Conservation (phyloP, 2,888 invertebrate genomes). For the Xylocampa areola region DNA sequence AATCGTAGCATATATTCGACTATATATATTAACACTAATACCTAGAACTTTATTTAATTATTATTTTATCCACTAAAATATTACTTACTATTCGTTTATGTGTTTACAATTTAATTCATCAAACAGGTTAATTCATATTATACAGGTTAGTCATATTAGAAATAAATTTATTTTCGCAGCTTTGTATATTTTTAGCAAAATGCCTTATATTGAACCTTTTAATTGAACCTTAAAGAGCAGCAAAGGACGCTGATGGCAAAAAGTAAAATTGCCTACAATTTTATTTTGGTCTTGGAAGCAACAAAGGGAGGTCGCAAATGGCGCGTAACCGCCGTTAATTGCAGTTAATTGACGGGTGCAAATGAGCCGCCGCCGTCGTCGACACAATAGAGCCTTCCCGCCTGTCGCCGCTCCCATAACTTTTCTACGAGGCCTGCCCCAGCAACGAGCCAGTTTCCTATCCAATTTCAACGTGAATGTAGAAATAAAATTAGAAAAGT, state of each 20-base stretch:
- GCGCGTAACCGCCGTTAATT: constrained; percentile 63
- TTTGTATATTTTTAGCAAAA: neutral
- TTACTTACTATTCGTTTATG: no score
- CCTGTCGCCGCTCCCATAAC: constrained; percentile 44
- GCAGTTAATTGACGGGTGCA: constrained; percentile 66
- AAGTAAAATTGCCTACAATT: constrained; percentile 37
- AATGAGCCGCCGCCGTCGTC: constrained; percentile 60
- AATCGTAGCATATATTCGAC: constrained; percentile 6
- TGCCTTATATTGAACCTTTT: constrained; percentile 4
- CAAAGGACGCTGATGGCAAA: constrained; percentile 11
- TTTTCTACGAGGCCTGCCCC: constrained; percentile 41
- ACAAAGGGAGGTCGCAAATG: constrained; percentile 60
- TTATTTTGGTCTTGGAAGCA: constrained; percentile 45
- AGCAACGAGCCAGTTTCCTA: constrained; percentile 17
- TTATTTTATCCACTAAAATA: no score
- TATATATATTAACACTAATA: constrained; percentile 14
- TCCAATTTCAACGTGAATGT: constrained; percentile 24
- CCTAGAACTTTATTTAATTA: neutral
- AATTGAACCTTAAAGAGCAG: constrained; percentile 12
- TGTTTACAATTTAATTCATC: no score
- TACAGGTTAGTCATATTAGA: no score
- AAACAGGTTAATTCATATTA: no score
- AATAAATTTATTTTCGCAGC: no score
- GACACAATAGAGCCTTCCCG: constrained; percentile 50
- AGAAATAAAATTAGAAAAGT: constrained; percentile 6